Conservation (phyloP, 1,140 invertebrate genomes). For the Periplaneta americana region DNA sequence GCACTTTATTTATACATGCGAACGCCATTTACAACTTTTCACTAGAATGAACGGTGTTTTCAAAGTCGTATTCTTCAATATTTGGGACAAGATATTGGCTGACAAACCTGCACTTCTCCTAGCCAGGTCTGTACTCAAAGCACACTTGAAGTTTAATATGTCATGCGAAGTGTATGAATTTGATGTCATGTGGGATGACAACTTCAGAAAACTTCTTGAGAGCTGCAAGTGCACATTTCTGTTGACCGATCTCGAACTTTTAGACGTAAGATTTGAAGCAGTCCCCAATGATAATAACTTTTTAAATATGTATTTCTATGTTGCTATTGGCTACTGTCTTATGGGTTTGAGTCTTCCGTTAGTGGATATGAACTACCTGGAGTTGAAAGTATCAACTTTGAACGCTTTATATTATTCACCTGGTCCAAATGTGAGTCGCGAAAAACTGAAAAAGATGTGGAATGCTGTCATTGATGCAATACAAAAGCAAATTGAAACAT, state of each 20-base stretch:
- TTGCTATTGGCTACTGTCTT: neutral
- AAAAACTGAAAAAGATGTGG: neutral
- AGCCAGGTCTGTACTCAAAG: neutral
- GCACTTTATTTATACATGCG: slow-evolving; percentile 17
- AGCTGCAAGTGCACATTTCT: slow-evolving; percentile 10
- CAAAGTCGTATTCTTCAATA: slow-evolving; percentile 2
- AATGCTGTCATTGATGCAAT: neutral
- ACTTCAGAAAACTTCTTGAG: slow-evolving; percentile 2
- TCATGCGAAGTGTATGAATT: slow-evolving; percentile 5
- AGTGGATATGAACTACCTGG: neutral
- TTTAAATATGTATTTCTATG: neutral
- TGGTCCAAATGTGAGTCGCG: neutral
- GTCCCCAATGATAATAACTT: neutral
- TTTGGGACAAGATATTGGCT: slow-evolving; percentile 1
- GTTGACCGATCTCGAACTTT: slow-evolving; percentile 2
- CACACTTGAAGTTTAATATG: slow-evolving; percentile 14
- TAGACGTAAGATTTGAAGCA: neutral
- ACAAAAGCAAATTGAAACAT: neutral
- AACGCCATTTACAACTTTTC: slow-evolving; percentile 10
- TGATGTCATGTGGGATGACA: neutral
- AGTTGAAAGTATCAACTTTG: neutral
- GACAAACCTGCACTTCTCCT: neutral
- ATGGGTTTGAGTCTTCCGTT: neutral
- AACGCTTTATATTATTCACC: neutral
- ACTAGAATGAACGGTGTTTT: slow-evolving; percentile 4